These are phyloP conservation scores for Psettodes erumei DNA, from an alignment of 2,113 vertebrate species.

Conservation along the genomic window DNA sequence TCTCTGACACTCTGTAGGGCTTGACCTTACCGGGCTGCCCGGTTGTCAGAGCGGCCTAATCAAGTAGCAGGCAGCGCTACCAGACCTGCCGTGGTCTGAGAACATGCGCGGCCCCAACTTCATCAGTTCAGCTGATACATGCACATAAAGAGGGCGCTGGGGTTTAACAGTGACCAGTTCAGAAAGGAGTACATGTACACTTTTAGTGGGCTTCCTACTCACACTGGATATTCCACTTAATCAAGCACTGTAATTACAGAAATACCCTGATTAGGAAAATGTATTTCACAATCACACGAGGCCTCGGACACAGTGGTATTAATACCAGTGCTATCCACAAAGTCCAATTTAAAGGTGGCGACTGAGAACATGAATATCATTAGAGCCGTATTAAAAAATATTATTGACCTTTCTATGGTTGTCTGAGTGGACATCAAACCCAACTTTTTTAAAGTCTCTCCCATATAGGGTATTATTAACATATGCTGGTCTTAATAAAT, in stretches of 20 bases:
- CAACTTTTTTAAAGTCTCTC: constrained; percentile 72
- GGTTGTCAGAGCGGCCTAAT: constrained; percentile 78
- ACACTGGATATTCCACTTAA: constrained; percentile 5
- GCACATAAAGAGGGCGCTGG: constrained; percentile 21
- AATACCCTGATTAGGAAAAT: constrained; percentile 2
- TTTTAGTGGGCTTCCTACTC: neutral
- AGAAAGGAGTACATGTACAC: neutral
- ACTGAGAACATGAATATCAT: constrained; percentile 70
- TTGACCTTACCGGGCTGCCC: constrained; percentile 83
- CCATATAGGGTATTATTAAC: constrained; percentile 83
- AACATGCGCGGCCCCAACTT: constrained; percentile 45
- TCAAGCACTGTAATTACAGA: constrained; percentile 8
- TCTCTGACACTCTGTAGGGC: constrained; percentile 83
- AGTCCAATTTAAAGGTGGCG: constrained; percentile 67
- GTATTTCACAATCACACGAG: neutral
- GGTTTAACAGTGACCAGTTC: no score
- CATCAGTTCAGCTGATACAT: constrained; percentile 46
- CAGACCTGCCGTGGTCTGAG: constrained; percentile 52
- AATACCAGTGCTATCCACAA: constrained; percentile 49
- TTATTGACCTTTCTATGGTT: constrained; percentile 82
- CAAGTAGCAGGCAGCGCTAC: constrained; percentile 63
- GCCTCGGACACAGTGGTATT: constrained; percentile 24
- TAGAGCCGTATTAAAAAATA: constrained; percentile 81
- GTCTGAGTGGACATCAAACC: constrained; percentile 62
- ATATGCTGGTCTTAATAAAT: constrained; percentile 94